Base-by-base conservation (phyloP, 35 echinoderm and acorn worm genomes). In the Holothuria glaberrima region DNA sequence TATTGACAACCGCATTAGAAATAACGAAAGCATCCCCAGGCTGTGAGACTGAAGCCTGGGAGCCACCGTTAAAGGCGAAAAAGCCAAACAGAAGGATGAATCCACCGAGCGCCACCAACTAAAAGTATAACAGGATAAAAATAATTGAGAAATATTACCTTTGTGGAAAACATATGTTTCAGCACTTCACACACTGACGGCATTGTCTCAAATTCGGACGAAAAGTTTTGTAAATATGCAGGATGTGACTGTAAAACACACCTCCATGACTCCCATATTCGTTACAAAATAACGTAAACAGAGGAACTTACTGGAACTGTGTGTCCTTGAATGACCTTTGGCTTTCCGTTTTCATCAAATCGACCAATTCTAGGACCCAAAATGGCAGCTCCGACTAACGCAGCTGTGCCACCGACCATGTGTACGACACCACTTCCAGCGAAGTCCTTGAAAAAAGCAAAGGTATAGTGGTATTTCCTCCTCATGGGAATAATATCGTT, bases 61-160 rank as follows among this genome's bases (percentile, higher is more conserved):
- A 98, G 46, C 96, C 96, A 38, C 96, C 96, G 86, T 98, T 98
- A 90, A 98, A 98, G 5, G 93, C 96, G 75, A 98, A 94, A 88
- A 98, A 98, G 12, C 96, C 96, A 16, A 98, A 94, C 63, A 98
- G 91, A 12, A 98, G 87, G 31, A 98, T 94, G 75, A 98, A 98
- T 26, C 93, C 96, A 24, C 96, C 93, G 3, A 98, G 85, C 21
- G 93, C 93, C 48, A 85, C 90, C 58, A 93, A 48, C 94, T 97
- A 14, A 54, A 54, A 54, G 9, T 14, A 54, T 54, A 54, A 54
- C 13, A 54, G 50, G 12, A 54, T 54, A 14, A 5, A 54, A 54
- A 5, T 54, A 54, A 1, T 54, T 54, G 0, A 9, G 0, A 54
- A 54, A 14, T 1, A 14, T 14, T 14, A 54, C 0, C 4, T 5